These are phyloP conservation scores for Pyxicephalus adspersus DNA, from an alignment of 2,113 vertebrate genomes.

Conservation along the genomic window DNA sequence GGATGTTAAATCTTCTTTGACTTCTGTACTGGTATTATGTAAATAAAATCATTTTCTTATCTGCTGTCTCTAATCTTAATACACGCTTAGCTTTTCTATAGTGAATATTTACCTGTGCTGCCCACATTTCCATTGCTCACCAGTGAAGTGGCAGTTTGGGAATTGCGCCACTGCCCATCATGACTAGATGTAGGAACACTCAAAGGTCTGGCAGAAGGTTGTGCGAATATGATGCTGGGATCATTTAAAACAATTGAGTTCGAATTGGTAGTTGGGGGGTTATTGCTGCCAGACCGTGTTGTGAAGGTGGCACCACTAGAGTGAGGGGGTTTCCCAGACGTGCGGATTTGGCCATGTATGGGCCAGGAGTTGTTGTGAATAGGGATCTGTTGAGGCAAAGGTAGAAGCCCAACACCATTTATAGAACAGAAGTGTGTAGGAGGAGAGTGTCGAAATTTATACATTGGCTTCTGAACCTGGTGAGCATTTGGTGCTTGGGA, in stretches of 20 bases:
- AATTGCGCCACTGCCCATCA: constrained; percentile 93
- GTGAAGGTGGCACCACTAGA: constrained; percentile 80
- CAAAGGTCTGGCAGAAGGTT: constrained; percentile 87
- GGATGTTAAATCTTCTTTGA: too few relatives aligned
- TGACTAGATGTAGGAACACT: constrained; percentile 79
- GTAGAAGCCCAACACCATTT: constrained; percentile 84
- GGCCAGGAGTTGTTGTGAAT: constrained; percentile 89
- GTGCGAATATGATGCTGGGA: constrained; percentile 98
- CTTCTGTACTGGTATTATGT: too few relatives aligned
- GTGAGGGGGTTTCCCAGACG: constrained; percentile 79
- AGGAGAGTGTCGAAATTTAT: constrained; percentile 87
- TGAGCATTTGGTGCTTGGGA: constrained; percentile 76
- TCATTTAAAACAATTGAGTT: constrained; percentile 90
- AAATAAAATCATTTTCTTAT: too few relatives aligned
- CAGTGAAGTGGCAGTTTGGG: constrained; percentile 84
- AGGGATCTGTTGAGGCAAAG: constrained; percentile 81
- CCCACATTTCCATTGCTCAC: constrained; percentile 91
- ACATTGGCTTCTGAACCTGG: constrained; percentile 86
- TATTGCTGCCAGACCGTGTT: constrained; percentile 74
- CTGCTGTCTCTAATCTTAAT: background rate
- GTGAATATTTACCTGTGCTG: constrained; percentile 85
- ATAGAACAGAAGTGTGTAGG: constrained; percentile 87
- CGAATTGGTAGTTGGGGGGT: constrained; percentile 68
- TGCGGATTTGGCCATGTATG: constrained; percentile 85
- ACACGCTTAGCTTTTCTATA: constrained; percentile 43